Evolutionary conservation across 2,888 invertebrate species (phyloP).

Genomic region (Suillia variegata): DNA sequence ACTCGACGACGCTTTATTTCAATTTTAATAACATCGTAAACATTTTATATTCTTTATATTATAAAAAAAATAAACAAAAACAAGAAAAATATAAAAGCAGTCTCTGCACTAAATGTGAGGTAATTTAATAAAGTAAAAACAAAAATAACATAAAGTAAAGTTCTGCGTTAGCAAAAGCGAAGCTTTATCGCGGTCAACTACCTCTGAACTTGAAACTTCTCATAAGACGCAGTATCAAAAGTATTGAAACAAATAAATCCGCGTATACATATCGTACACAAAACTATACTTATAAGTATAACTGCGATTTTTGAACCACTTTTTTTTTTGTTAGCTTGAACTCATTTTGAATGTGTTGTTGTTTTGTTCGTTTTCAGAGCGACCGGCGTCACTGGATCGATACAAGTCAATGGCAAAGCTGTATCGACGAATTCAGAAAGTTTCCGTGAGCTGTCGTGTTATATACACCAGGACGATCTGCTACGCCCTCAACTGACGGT

Average conservation of each 20-base stretch:
- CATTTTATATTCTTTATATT: too few species aligned
- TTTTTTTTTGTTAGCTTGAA: neutral
- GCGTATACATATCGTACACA: neutral
- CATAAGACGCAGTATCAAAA: neutral
- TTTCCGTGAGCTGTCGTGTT: conserved; percentile 77
- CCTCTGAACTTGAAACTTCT: conserved; percentile 48
- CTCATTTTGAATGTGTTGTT: neutral
- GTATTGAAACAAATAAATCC: neutral
- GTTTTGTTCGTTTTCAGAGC: conserved; percentile 62
- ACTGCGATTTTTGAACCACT: too few species aligned
- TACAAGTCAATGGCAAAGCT: conserved; percentile 73
- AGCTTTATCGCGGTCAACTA: conserved; percentile 45
- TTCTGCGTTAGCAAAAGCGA: neutral
- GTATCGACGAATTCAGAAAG: conserved; percentile 68
- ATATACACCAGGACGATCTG: conserved; percentile 84
- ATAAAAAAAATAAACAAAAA: too few species aligned
- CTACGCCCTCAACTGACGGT: conserved; percentile 77
- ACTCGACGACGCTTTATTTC: too few species aligned
- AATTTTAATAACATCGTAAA: too few species aligned
- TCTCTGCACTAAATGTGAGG: neutral
- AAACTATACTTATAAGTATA: neutral
- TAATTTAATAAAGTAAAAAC: neutral
- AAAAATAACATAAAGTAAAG: neutral
- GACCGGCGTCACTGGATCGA: conserved; percentile 73
- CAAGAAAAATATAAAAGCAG: neutral